Conservation (phyloP, 2,797 vertebrate genomes). For the Peromyscus melanophrys region DNA sequence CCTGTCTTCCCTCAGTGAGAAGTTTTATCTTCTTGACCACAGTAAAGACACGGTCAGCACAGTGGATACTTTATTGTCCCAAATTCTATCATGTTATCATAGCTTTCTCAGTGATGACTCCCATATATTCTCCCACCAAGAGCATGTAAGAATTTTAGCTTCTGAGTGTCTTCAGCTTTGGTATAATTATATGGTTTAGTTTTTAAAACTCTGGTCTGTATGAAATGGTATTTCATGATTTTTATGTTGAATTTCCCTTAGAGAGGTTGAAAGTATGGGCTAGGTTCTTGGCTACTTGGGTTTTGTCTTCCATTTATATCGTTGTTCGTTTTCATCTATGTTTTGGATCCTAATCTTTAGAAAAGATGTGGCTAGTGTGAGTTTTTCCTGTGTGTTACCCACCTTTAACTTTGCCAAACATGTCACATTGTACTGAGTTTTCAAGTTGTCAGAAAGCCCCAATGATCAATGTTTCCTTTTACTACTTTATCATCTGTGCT, state of each 20-base stretch:
- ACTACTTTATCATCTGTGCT: slow-evolving; percentile 4
- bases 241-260: slow-evolving; percentile 23
- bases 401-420: slow-evolving; percentile 1
- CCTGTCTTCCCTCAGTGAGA: background rate
- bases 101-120: background rate
- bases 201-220: slow-evolving; percentile 23
- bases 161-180: background rate
- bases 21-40: background rate
- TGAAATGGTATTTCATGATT: slow-evolving; percentile 15
- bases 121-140: background rate
- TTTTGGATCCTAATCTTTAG: slow-evolving; percentile 1
- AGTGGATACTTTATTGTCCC: background rate
- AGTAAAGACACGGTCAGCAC: background rate
- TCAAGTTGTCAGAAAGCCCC: background rate
- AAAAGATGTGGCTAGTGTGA: background rate
- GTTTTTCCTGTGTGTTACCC: background rate
- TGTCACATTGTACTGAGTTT: background rate
- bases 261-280: background rate
- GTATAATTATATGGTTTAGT: background rate
- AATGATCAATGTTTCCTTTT: slow-evolving; percentile 43
- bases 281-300: background rate
- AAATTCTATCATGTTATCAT: background rate
- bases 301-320: slow-evolving; percentile 51
- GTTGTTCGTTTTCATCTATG: background rate
- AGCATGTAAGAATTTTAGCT: background rate